Base-by-base conservation (phyloP, 23 tunicate species). In the Pegea sp. region DNA sequence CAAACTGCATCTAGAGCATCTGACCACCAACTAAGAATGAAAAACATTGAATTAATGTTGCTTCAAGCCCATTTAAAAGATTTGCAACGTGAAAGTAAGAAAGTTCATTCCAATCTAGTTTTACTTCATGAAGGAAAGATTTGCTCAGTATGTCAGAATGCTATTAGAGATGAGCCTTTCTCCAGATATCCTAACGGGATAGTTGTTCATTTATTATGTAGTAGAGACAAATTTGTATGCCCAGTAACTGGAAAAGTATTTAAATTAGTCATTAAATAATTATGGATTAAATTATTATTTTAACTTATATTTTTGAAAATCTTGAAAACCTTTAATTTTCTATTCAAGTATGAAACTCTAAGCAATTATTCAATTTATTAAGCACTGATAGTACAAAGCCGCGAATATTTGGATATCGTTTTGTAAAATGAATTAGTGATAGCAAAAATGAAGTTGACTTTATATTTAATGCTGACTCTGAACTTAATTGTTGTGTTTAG, bases 211-310 rank as follows among this genome's bases (percentile, higher is more conserved):
- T 49, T 68, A 26, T 70, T 58, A n/a, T 81, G 94, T 33, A 50
- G 70, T 25, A 73, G 52, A 44, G 56, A 73, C 58, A 73, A 67
- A 54, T 55, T 62, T 48, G 65, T 81, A 29, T 81, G 94, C 57
- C 94, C 94, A 16, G 94, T 81, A 8, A 81, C 94, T 3, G 94
- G 94, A 33, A 64, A 73, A 49, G 31, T 72, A 29, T 81, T 81
- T 53, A 70, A 64, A 34, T 23, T 33, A 18, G 29, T 65, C 56
- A 21, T 7, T 51, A n/a, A n/a, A n/a, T n/a, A n/a, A n/a, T n/a
- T n/a, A n/a, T n/a, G n/a, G n/a, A n/a, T n/a, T n/a, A n/a, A n/a
- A n/a, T n/a, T n/a, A n/a, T n/a, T n/a, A n/a, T n/a, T n/a, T n/a
- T n/a, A n/a, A n/a, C n/a, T n/a, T n/a, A n/a, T n/a, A n/a, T n/a